Conservation (phyloP, 2,888 invertebrate species). For the Achlya flavicornis region DNA sequence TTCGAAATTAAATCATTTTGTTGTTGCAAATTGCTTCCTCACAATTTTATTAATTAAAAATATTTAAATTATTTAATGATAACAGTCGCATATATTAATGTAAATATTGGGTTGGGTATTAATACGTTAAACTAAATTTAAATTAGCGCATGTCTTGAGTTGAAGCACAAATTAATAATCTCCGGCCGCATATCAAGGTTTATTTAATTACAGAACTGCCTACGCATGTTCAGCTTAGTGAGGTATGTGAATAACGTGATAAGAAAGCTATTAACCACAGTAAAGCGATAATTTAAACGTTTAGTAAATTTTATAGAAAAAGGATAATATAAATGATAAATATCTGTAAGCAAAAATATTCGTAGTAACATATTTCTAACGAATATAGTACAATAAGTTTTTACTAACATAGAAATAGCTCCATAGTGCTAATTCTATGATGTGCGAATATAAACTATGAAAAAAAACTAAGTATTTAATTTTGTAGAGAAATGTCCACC, state of each 20-base stretch:
- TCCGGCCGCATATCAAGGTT: slow-evolving; percentile 62
- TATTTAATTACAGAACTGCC: slow-evolving; percentile 49
- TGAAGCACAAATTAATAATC: slow-evolving; percentile 62
- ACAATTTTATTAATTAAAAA: no score
- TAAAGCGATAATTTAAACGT: not conserved
- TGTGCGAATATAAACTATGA: no score
- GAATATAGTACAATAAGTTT: no score
- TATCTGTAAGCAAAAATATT: not conserved
- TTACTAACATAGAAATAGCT: no score
- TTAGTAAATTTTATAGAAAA: not conserved
- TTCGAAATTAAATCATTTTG: no score
- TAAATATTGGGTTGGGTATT: slow-evolving; percentile 14
- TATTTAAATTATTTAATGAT: no score
- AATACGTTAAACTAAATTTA: slow-evolving; percentile 20
- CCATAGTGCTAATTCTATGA: no score
- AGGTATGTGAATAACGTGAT: not conserved
- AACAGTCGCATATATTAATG: slow-evolving; percentile 18
- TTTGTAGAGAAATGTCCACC: no score
- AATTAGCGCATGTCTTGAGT: slow-evolving; percentile 47
- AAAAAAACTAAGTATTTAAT: no score
- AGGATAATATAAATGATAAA: not conserved
- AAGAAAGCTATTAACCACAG: not conserved
- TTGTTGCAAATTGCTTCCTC: no score
- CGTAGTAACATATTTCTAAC: no score
- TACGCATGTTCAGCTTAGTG: not conserved